A percentile compares a stretch with the other conserved stretches of the same genome.
Conservation (phyloP, 92 coral and sea anemone species). For the Anthopleura xanthogrammica region DNA sequence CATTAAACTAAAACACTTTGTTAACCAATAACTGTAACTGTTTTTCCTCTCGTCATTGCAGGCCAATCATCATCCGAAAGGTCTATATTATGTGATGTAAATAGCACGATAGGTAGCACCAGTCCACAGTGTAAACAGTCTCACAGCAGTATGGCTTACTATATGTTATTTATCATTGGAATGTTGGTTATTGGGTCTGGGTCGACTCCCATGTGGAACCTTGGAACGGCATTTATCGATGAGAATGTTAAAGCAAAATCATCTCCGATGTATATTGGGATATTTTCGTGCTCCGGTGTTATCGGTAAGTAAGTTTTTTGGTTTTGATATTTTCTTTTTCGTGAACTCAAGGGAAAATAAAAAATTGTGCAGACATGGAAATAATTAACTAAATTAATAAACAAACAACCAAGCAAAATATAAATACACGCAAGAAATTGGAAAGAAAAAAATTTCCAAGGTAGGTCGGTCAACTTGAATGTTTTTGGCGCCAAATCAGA, state of each 20-base stretch:
- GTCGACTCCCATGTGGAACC: conserved; percentile 66
- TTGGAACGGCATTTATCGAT: conserved; percentile 72
- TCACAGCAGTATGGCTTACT: conserved; percentile 32
- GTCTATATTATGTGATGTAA: conserved; percentile 7
- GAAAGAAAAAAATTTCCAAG: no score
- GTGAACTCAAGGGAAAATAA: neutral
- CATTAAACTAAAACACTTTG: no score
- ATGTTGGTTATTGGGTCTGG: conserved; percentile 75
- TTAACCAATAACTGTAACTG: no score
- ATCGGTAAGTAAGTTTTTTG: conserved; percentile 26
- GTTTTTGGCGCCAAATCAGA: no score
- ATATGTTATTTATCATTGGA: conserved; percentile 59
- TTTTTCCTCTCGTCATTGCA: neutral
- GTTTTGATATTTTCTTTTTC: neutral
- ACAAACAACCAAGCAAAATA: no score
- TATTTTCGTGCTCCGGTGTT: conserved; percentile 49
- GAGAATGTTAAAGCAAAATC: conserved; percentile 74
- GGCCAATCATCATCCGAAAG: neutral
- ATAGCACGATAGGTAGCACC: neutral
- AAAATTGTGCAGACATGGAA: no score
- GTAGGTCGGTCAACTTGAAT: no score
- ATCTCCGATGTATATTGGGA: conserved; percentile 76
- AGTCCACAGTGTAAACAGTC: conserved; percentile 20
- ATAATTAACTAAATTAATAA: no score
- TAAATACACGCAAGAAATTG: no score